Evolutionary conservation across 2,888 invertebrate species (phyloP).

Genomic region (Actias luna): DNA sequence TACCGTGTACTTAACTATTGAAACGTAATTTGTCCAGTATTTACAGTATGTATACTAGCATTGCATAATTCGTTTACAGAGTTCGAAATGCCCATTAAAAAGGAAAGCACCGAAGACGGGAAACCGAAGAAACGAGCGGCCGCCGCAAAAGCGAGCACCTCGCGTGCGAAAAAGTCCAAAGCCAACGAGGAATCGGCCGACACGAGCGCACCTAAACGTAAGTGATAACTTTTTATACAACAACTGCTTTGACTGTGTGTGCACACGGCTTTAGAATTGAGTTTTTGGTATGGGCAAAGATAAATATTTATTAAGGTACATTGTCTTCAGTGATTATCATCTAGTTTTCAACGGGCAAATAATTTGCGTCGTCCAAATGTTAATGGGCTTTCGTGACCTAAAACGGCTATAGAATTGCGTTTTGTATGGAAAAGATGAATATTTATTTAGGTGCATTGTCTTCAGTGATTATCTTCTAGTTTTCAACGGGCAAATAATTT

Average conservation of each 20-base stretch:
- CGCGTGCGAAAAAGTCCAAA: constrained; percentile 60
- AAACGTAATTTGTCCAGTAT: not conserved
- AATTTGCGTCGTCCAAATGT: no score
- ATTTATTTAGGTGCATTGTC: no score
- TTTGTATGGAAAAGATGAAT: no score
- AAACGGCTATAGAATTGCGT: no score
- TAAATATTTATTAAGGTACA: no score
- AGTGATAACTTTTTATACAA: constrained; percentile 43
- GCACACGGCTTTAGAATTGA: constrained; percentile 28
- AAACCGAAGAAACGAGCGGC: constrained; percentile 58
- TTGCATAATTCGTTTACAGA: constrained; percentile 41
- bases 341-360: no score
- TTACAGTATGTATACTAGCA: constrained; percentile 4
- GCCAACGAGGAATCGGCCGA: constrained; percentile 32
- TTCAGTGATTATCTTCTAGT: no score
- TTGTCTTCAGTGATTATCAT: no score
- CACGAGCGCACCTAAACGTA: constrained; percentile 65
- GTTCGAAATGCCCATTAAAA: constrained; percentile 61
- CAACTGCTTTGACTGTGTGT: constrained; percentile 42
- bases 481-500: no score
- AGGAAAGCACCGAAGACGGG: constrained; percentile 47
- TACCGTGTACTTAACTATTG: no score
- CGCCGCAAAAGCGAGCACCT: constrained; percentile 44
- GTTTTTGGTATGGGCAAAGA: no score
- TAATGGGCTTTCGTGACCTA: no score